Percentiles rank a stretch among this genome's conserved stretches.
phyloP scores from a whole-genome alignment of 1,140 invertebrate genomes.

The Apis dorsata region DNA sequence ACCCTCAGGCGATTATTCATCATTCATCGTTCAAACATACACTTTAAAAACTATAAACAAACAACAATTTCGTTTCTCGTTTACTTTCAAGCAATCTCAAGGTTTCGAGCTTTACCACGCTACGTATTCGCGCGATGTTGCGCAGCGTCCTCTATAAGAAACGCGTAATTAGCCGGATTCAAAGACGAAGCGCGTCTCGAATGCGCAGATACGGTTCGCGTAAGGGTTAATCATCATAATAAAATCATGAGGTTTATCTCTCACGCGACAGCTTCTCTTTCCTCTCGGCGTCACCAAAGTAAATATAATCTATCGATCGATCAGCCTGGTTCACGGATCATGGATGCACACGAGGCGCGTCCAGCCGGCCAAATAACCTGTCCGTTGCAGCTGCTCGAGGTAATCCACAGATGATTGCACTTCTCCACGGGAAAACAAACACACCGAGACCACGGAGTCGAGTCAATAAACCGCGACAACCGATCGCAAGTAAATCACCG shows the following conservation, averaged over 20 bases:
- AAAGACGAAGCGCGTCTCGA: conserved; percentile 15
- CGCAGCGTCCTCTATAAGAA: background rate
- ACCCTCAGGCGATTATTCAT: background rate
- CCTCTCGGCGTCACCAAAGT: background rate
- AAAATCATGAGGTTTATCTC: conserved; percentile 16
- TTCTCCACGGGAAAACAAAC: conserved; percentile 31
- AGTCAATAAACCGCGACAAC: conserved; percentile 43
- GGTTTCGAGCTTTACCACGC: background rate
- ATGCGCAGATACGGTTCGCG: background rate
- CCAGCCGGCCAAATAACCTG: conserved; percentile 51
- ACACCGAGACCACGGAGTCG: conserved; percentile 15
- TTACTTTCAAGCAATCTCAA: background rate
- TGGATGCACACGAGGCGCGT: conserved; percentile 12
- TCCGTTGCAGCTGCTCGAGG: conserved; percentile 38
- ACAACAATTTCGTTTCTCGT: conserved; percentile 13
- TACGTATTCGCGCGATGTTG: background rate
- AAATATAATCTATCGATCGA: conserved; percentile 59
- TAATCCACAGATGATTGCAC: conserved; percentile 63
- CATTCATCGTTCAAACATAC: background rate
- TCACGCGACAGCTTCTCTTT: background rate
- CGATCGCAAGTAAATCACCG: background rate
- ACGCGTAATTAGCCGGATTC: conserved; percentile 24
- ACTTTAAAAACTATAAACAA: background rate
- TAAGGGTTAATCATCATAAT: conserved; percentile 26
- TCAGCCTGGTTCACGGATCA: conserved; percentile 54